A percentile compares a stretch with the other conserved stretches of the same genome.
phyloP scores from a whole-genome alignment of 2,888 invertebrate species.

The Biston betularia region DNA sequence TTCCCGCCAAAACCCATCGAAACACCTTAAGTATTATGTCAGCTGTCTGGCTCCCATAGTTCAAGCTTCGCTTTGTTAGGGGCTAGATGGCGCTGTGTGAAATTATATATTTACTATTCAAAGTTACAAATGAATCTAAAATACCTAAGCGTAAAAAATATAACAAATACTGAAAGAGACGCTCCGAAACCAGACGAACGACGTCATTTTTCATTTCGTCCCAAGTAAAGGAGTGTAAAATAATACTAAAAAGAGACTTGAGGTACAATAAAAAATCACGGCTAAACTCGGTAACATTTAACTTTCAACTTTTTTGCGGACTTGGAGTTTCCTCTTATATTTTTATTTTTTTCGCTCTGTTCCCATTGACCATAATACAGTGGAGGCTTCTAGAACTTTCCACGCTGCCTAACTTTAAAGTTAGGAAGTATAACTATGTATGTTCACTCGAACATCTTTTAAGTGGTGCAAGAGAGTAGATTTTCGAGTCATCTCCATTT shows the following conservation, averaged over 20 bases:
- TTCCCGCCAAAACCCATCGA: too few species aligned
- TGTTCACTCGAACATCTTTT: conserved; percentile 35
- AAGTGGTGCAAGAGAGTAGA: conserved; percentile 41
- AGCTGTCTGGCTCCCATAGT: too few species aligned
- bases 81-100: too few species aligned
- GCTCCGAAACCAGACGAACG: conserved; percentile 40
- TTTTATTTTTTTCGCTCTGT: conserved; percentile 46
- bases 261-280: conserved; percentile 56
- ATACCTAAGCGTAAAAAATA: not conserved
- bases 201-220: conserved; percentile 52
- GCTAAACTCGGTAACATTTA: conserved; percentile 65
- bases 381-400: conserved; percentile 60
- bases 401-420: conserved; percentile 57
- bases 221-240: conserved; percentile 56
- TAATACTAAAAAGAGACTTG: conserved; percentile 51
- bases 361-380: conserved; percentile 68
- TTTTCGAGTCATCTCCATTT: conserved; percentile 19
- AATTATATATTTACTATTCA: too few species aligned
- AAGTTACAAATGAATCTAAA: too few species aligned
- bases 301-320: conserved; percentile 64
- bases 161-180: conserved; percentile 31
- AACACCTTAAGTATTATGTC: too few species aligned
- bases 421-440: conserved; percentile 56
- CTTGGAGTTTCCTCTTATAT: conserved; percentile 55
- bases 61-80: too few species aligned